Base-by-base conservation (phyloP, 2,797 vertebrate genomes). In the Brachymystax lenok region DNA sequence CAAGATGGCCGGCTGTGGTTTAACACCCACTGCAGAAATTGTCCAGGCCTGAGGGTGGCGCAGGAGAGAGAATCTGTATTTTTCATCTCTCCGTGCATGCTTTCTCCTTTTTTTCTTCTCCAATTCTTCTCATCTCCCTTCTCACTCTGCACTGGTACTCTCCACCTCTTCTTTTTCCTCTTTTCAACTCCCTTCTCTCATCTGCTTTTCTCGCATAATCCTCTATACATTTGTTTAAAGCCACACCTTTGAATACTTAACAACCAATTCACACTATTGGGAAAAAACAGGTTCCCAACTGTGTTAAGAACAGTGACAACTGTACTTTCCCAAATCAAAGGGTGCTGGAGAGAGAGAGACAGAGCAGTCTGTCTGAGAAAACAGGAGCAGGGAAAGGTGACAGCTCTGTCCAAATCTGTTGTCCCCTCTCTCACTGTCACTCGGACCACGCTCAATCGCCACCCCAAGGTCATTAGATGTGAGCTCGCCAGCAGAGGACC, bases 391-490 rank as follows among this genome's bases (percentile, higher is more conserved):
- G 56, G 70, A 84, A 74, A 80, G 24, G 74, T 21, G 61, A 79
- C 71, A 82, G 74, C 73, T 28, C 51, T 66, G 77, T 75, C 74
- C 74, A 40, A 76, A 85, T 76, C 68, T 74, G 74, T 74, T 70
- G 66, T 77, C 64, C 10, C 68, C 69, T 70, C 76, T 52, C 33
- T 33, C 40, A 61, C 35, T 73, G 56, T 59, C 69, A 12, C 51
- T 76, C 27, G 16, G 79, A 74, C 59, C 80, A 71, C 6, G 59
- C 84, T 86, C 79, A 78, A 82, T 83, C 78, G 81, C 81, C 81
- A 81, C 79, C 77, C 79, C 91, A 95, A 94, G 94, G 93, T 93
- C 92, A 87, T 84, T 88, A 76, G 67, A 87, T 73, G 89, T 67
- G 81, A 88, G 85, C 80, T 71, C 80, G 81, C 77, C 90, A 88